Base-by-base conservation (phyloP, 2,888 invertebrate species). In the Andrena bicolor region DNA sequence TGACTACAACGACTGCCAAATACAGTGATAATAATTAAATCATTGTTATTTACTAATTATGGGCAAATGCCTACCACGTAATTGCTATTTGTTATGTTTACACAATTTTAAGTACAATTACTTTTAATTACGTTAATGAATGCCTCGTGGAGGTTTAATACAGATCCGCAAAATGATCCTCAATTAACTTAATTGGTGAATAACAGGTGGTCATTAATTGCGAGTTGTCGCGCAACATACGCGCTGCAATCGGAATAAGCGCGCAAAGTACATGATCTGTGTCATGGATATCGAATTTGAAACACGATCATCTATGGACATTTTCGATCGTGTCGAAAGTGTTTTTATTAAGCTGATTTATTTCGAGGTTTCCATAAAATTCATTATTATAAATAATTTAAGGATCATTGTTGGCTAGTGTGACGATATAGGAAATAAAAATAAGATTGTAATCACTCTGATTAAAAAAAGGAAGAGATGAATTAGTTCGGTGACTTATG, bases 91-190 rank as follows among this genome's bases (percentile, higher is more conserved):
- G 58, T 76, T 76, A 51, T n/a, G 13, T n/a, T 23, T n/a, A 28
- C 23, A 32, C 49, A 49, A 30, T 35, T 64, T 69, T 69, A 60
- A 64, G 35, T 23, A 16, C 56, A 35, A 70, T 70, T 60, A 70
- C 28, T 80, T 65, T 28, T 58, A 53, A 80, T 80, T 65, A 80
- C 8, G 49, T 30, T 76, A 79, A 79, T 26, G 64, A 79, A 79
- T 26, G 70, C 58, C 26, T 65, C 23, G 8, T 49, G 35, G 16
- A 41, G 49, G 64, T 26, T 41, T 8, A 65, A 60, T 26, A 20
- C 32, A 30, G 49, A 61, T 70, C 4, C 41, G n/a, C 16, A 8
- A 41, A 65, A 41, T 76, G 64, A 80, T 77, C 20, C 48, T 48
- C 48, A 72, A 77, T 72, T 78, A 77, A 56, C 35, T 64, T 58